Conservation (phyloP, 1,140 invertebrate genomes). For the Macrotrachela quadricornifera region DNA sequence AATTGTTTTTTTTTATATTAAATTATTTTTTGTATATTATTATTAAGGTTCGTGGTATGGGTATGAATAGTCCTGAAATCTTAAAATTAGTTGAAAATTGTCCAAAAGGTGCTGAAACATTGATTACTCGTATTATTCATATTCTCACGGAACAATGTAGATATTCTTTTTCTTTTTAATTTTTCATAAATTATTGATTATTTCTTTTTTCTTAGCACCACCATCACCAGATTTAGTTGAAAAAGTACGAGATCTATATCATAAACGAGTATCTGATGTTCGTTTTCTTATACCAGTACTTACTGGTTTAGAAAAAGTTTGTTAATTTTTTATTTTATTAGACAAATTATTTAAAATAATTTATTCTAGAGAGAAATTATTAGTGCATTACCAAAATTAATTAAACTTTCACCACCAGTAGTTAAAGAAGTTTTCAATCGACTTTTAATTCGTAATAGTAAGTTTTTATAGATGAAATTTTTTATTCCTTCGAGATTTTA, state of each 20-base stretch:
- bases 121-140: conserved; percentile 72
- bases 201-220: conserved; percentile 34
- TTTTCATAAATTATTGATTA: conserved; percentile 10
- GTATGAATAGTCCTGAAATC: conserved; percentile 57
- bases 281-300: conserved; percentile 87
- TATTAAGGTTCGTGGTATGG: conserved; percentile 44
- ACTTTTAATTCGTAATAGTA: conserved; percentile 34
- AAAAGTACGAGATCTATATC: conserved; percentile 68
- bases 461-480: too few species aligned
- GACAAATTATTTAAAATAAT: background rate
- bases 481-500: background rate
- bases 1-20: background rate
- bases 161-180: conserved; percentile 26
- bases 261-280: conserved; percentile 77
- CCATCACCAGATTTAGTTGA: conserved; percentile 63
- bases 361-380: conserved; percentile 54
- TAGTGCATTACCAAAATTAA: conserved; percentile 73
- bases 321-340: background rate
- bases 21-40: background rate
- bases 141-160: conserved; percentile 59
- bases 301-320: conserved; percentile 59
- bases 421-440: conserved; percentile 59
- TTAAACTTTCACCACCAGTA: conserved; percentile 81
- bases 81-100: conserved; percentile 69
- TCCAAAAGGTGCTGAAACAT: conserved; percentile 75